A percentile compares a stretch with the other conserved stretches of the same genome.
Conservation (phyloP, 1,140 invertebrate genomes). For the Nasonia giraulti region DNA sequence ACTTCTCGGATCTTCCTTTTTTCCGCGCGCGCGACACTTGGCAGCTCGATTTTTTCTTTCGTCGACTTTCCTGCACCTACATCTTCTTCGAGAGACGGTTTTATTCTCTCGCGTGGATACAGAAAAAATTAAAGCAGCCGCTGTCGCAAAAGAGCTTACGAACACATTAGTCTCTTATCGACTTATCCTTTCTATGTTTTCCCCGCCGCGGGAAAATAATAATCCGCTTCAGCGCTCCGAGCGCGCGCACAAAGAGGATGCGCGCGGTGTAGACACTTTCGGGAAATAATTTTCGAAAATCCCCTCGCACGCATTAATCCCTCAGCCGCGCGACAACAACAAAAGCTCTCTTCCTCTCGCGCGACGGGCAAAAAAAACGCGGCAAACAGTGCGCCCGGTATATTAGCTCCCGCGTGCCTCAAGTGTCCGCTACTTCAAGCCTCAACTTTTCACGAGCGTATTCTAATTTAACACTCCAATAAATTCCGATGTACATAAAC, state of each 20-base stretch:
- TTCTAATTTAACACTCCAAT: too few species aligned
- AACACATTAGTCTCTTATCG: conserved; percentile 26
- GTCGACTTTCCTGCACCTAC: not conserved
- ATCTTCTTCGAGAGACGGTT: too few species aligned
- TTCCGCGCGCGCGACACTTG: not conserved
- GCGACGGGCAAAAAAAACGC: not conserved
- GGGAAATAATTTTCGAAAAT: too few species aligned
- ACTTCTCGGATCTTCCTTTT: not conserved
- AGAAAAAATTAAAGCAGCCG: too few species aligned
- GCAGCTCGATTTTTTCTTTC: not conserved
- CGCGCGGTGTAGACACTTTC: too few species aligned
- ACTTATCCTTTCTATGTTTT: conserved; percentile 5
- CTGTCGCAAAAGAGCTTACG: conserved; percentile 15
- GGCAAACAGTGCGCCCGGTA: conserved; percentile 2
- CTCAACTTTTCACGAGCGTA: conserved; percentile 18
- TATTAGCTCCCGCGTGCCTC: not conserved
- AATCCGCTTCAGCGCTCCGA: not conserved
- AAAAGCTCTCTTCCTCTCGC: not conserved
- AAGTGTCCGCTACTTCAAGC: not conserved
- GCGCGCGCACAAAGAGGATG: too few species aligned
- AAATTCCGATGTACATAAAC: conserved; percentile 30
- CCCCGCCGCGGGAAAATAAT: too few species aligned
- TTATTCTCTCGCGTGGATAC: too few species aligned
- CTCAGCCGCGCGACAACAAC: not conserved
- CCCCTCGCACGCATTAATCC: too few species aligned